Base-by-base conservation (phyloP, 2,113 vertebrate species). In the Lethenteron camtschaticum region DNA sequence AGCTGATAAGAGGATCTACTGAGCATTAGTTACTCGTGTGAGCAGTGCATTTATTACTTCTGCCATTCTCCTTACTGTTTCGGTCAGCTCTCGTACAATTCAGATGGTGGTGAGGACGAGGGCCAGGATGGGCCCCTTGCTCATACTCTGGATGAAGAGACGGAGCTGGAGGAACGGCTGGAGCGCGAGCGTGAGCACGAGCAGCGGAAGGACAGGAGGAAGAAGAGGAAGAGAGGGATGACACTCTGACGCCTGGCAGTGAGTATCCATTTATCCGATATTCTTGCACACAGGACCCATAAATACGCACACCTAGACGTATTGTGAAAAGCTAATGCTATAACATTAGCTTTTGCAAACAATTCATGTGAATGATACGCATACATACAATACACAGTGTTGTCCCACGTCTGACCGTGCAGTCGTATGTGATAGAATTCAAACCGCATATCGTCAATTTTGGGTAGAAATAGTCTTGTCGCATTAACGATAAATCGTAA, bases 221-320 rank as follows among this genome's bases (percentile, higher is more conserved):
- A 9, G n/a, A 66, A 66, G 63, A 66, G 9, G 63, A 66, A 10
- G 63, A 66, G 24, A 24, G 63, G 24, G 63, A 66, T 9, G 63
- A 66, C n/a, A 24, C n/a, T 66, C 63, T 66, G n/a, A 66, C 63
- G 10, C 63, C 63, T 66, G 63, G 63, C n/a, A 66, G 63, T 66
- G 63, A 66, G 63, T 41, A 66, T 66, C 24, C 63, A 66, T 9
- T 24, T 16, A 9, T 66, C 10, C 63, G 2, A n/a, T 24, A 66
- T 9, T 66, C n/a, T 66, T 66, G 9, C n/a, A 66, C 24, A 66
- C 24, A 24, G 63, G 63, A 41, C 41, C 41, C 41, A 41, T 41
- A 41, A 41, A 41, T 41, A 41, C 41, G 41, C 41, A 41, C 41
- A 41, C 41, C 41, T 41, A 41, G 41, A 41, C 41, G 41, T 41